Evolutionary conservation across 2,797 vertebrate species (phyloP), one percentile per base, ranked within the genome.

Genomic region (Vespertilio murinus): DNA sequence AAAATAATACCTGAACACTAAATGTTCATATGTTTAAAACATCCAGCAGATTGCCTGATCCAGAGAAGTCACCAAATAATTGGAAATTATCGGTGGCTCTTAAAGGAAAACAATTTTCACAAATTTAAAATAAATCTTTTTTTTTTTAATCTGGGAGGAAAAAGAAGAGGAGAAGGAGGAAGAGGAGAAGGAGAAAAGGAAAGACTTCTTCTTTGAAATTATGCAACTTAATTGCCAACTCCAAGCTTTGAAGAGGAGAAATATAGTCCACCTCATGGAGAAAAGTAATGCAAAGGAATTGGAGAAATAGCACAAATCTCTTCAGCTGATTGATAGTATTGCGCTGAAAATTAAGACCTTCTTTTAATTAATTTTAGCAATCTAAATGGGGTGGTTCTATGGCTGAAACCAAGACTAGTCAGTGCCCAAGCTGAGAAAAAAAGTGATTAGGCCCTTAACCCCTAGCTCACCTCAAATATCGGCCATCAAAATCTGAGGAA

Each of bases 311-410:
- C 35, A 40, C 1, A 18, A 71, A 49, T 20, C 20, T 49, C 64
- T 70, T 73, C 8, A 75, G 49, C n/a, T 93, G 45, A 54, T 8
- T 42, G 79, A 78, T 3, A 1, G 18, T 59, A 35, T 30, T 38
- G 33, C 1, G 8, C 17, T 93, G 47, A 86, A 90, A 95, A 93
- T 82, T 38, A 85, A 95, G 82, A 94, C 45, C 10, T 92, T 83
- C n/a, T 73, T 64, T 47, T 61, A 82, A 85, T 69, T 74, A 88
- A 86, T 65, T 90, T 96, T 54, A 83, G 16, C 52, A 42, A 35
- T 74, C 67, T 61, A 75, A 75, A 59, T 5, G 5, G 30, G 28
- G 3, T 80, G 38, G 75, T 12, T 52, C 0, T 40, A 71, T 47
- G 59, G n/a, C 61, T 56, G 25, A 90, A 47, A 83, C 13, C 69